Percentiles rank a stretch among this genome's conserved stretches.
Evolutionary conservation across 2,113 vertebrate genomes (phyloP).

Genomic region (Calonectris borealis): DNA sequence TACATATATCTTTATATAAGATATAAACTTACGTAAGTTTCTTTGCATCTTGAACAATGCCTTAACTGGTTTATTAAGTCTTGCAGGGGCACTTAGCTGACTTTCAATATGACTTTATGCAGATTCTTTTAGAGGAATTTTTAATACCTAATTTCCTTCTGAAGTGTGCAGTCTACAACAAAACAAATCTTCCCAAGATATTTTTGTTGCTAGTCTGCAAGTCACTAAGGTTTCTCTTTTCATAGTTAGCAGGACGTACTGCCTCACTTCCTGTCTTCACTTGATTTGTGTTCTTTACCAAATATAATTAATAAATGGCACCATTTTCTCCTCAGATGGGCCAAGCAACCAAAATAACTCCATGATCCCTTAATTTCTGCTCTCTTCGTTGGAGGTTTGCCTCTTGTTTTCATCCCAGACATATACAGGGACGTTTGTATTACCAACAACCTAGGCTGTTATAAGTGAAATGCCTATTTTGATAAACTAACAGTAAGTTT

Average conservation of each 20-base stretch:
- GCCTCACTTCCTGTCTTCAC: not conserved
- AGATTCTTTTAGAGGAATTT: not conserved
- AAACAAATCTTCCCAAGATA: not conserved
- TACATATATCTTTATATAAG: not conserved
- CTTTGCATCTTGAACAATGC: not conserved
- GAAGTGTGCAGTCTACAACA: not conserved
- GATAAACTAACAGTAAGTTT: not conserved
- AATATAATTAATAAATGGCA: not conserved
- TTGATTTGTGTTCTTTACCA: not conserved
- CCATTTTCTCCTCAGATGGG: not conserved
- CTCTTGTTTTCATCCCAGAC: not conserved
- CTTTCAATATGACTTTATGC: not conserved
- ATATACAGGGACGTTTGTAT: rapidly evolving
- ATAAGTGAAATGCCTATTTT: not conserved
- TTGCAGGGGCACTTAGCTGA: not conserved
- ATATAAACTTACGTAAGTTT: not conserved
- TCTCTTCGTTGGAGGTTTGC: not conserved
- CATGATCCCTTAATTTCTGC: not conserved
- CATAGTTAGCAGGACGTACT: not conserved
- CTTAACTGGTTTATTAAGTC: not conserved
- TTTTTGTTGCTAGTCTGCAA: not conserved
- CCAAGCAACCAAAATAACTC: not conserved
- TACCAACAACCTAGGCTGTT: not conserved
- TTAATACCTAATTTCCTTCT: not conserved
- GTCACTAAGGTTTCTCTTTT: not conserved